Base-by-base conservation (phyloP, 2,888 invertebrate species). In the Andrena haemorrhoa region DNA sequence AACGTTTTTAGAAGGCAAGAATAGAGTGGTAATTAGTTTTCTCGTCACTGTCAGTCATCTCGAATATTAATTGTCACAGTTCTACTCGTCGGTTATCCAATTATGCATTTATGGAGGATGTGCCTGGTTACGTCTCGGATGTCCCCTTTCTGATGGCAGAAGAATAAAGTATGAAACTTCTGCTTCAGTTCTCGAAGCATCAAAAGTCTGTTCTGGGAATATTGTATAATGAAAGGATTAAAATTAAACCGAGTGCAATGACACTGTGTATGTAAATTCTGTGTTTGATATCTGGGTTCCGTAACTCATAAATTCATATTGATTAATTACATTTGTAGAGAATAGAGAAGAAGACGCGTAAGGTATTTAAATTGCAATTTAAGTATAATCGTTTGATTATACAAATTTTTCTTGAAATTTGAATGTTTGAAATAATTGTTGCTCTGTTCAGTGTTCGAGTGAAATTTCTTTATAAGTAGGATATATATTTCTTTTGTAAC, bases 11-110 rank as follows among this genome's bases (percentile, higher is more conserved):
- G 70, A 47, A 8, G 29, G 12, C 41, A 75, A 70, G 69, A 41
- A 41, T 41, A 58, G 75, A 41, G 61, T 60, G 20, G 35, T 61
- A 70, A 70, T 75, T 51, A 70, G 60, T 26, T 69, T 75, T 75
- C 69, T 23, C 49, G 29, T 75, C 75, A 61, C 75, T 75, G 75
- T 69, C 75, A 60, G 69, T 69, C 61, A 70, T 20, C 35, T 51
- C 20, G 58, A 51, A 69, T 70, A 61, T 70, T 61, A 56, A 56
- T 56, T 56, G 61, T 70, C 70, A 51, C 16, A 51, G 60, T 61
- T 70, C 51, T 61, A 70, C 51, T 69, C 10, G 70, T 70, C 75
- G 51, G 51, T 53, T 20, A 47, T 61, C 51, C 49, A 70, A 75
- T 75, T 75, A 75, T 60, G 49, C 60, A 69, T 51, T 61, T 61